Evolutionary conservation across 2,888 invertebrate genomes (phyloP).

Genomic region (Palloptera scutellata): DNA sequence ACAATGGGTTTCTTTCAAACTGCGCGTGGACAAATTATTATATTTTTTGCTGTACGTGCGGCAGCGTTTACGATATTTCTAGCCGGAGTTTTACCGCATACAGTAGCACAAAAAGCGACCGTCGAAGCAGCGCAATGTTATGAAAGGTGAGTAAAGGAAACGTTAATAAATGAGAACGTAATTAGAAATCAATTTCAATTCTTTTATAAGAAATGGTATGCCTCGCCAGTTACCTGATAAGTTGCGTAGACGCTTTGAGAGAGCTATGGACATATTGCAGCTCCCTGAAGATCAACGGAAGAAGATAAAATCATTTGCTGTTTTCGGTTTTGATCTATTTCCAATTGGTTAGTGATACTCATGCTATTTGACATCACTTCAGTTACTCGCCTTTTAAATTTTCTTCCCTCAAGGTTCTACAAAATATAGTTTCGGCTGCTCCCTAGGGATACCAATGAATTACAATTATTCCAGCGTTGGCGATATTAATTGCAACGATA

Average conservation of each 20-base stretch:
- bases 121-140: conserved; percentile 72
- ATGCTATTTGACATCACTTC: too few species aligned
- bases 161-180: too few species aligned
- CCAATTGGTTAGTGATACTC: conserved; percentile 66
- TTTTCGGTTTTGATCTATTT: conserved; percentile 77
- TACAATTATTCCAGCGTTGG: conserved; percentile 69
- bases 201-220: conserved; percentile 2
- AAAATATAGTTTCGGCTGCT: conserved; percentile 69
- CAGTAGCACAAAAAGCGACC: conserved; percentile 70
- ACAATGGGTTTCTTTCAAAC: background rate
- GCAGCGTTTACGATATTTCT: background rate
- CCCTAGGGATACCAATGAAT: conserved; percentile 78
- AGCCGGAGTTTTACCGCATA: conserved; percentile 66
- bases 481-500: conserved; percentile 69
- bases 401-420: conserved; percentile 56
- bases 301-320: conserved; percentile 72
- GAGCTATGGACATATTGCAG: conserved; percentile 70
- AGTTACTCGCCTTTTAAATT: too few species aligned
- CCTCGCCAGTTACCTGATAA: conserved; percentile 64
- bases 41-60: background rate
- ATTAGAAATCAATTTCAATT: too few species aligned
- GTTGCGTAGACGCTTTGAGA: conserved; percentile 66
- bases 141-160: conserved; percentile 66
- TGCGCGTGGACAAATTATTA: background rate
- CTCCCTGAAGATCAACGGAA: conserved; percentile 66